Percentiles rank a stretch among this genome's conserved stretches.
These are phyloP conservation scores for Drosophila mettleri DNA, from an alignment of 2,888 invertebrate genomes.

Conservation along the genomic window DNA sequence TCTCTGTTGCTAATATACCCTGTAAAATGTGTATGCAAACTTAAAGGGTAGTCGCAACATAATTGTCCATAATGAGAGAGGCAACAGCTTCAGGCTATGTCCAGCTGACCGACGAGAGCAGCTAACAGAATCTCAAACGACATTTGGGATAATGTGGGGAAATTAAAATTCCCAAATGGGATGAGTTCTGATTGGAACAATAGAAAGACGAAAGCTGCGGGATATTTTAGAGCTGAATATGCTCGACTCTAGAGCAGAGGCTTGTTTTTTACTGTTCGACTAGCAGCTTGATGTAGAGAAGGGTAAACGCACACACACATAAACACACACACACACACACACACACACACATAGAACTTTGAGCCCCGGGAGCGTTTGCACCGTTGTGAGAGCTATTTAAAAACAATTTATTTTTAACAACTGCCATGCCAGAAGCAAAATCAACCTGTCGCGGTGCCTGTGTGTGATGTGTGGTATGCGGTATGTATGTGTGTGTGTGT, in stretches of 20 bases:
- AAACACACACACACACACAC: slow-evolving; percentile 2
- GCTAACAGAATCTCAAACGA: neutral
- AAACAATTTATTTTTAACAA: slow-evolving; percentile 80
- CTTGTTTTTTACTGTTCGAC: slow-evolving; percentile 19
- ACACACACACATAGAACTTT: slow-evolving; percentile 17
- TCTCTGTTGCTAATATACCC: slow-evolving; percentile 31
- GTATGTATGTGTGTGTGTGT: slow-evolving; percentile 9
- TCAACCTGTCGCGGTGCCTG: slow-evolving; percentile 64
- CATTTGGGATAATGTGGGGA: neutral
- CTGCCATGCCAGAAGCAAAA: slow-evolving; percentile 66
- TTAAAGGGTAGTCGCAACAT: neutral
- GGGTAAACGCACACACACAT: slow-evolving; percentile 31
- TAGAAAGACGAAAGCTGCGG: neutral
- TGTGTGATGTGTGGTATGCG: slow-evolving; percentile 21
- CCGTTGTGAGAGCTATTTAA: slow-evolving; percentile 73
- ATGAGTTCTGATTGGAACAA: neutral
- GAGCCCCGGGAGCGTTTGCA: slow-evolving; percentile 36
- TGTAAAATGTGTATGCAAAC: neutral
- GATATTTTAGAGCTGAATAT: neutral
- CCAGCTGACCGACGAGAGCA: too few species aligned
- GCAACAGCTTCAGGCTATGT: too few species aligned
- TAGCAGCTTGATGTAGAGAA: slow-evolving; percentile 25
- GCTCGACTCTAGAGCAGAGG: slow-evolving; percentile 1
- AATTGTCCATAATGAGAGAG: too few species aligned
- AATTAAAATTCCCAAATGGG: neutral